Conservation (phyloP, 1,140 invertebrate genomes). For the Telenomus remus region DNA sequence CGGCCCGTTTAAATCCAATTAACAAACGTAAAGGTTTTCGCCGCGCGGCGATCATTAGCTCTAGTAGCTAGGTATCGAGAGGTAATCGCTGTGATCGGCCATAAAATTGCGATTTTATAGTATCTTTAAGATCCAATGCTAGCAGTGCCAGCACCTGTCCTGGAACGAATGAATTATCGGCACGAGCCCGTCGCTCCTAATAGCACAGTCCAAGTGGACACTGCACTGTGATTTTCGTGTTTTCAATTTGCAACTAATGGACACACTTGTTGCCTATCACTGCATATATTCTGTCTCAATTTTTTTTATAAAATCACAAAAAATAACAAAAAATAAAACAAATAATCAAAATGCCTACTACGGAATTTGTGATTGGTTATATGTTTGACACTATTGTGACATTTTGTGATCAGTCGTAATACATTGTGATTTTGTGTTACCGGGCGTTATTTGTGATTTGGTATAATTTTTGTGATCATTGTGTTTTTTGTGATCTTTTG, state of each 20-base stretch:
- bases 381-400: too few species aligned
- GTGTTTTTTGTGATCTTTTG: too few species aligned
- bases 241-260: constrained; percentile 51
- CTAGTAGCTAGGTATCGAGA: constrained; percentile 44
- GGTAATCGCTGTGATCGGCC: constrained; percentile 56
- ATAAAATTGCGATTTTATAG: constrained; percentile 64
- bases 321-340: too few species aligned
- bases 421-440: too few species aligned
- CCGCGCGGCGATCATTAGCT: constrained; percentile 43
- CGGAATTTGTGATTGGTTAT: too few species aligned
- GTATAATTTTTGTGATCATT: too few species aligned
- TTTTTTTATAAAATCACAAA: too few species aligned
- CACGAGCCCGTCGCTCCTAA: constrained; percentile 50
- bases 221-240: constrained; percentile 54
- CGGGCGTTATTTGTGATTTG: too few species aligned
- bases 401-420: too few species aligned
- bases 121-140: constrained; percentile 48
- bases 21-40: constrained; percentile 54
- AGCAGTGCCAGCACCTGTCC: constrained; percentile 54
- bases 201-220: constrained; percentile 47
- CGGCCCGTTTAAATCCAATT: constrained; percentile 55
- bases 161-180: constrained; percentile 62
- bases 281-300: constrained; percentile 7
- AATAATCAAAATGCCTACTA: too few species aligned
- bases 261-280: constrained; percentile 30